Base-by-base conservation (phyloP, 2,888 invertebrate genomes). In the Lasioglossum calceatum region DNA sequence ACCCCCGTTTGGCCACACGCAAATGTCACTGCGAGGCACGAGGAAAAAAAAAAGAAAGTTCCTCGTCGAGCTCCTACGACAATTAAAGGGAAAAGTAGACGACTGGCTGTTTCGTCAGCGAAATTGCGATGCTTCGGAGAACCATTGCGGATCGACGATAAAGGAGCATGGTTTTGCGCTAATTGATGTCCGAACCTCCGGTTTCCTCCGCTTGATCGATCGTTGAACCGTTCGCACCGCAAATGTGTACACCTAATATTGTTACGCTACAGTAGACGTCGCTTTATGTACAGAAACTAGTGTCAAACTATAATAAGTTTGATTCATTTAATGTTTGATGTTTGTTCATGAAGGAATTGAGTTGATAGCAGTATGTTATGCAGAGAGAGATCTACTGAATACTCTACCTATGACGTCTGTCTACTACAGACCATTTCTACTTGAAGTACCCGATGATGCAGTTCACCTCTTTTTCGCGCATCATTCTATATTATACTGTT, bases 1-100 rank as follows among this genome's bases (percentile, higher is more conserved):
- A 88, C 78, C 84, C 82, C 81, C 89, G 88, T 90, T 92, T 86
- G 91, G 88, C 90, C 91, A 92, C 94, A 94, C 94, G 94, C 94
- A 94, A 94, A 94, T 94, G 93, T 94, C 94, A 93, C 93, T 88
- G 91, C 89, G 89, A 93, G 91, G 90, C 90, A 92, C 91, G 90
- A 85, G 85, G 88, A 67, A 73, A 82, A 81, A 82, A 84, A 77
- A 81, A 81, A 50, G 79, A 87, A 85, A 80, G 83, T 84, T 64
- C 50, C 67, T 81, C 74, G 80, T 50, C 67, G 67, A 70, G 75
- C 77, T 64, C 81, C 86, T 61, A 70, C 79, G 84, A 85, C 89
- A 86, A 88, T 88, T 88, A 88, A 88, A 88, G 88, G 85, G 80
- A 83, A 85, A 87, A 82, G 80, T 71, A 80, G 84, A 79, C 82